Percentiles rank a stretch among this genome's conserved stretches.
These are phyloP conservation scores for Alloplasta piceator DNA, from an alignment of 2,888 invertebrate genomes.

Conservation along the genomic window DNA sequence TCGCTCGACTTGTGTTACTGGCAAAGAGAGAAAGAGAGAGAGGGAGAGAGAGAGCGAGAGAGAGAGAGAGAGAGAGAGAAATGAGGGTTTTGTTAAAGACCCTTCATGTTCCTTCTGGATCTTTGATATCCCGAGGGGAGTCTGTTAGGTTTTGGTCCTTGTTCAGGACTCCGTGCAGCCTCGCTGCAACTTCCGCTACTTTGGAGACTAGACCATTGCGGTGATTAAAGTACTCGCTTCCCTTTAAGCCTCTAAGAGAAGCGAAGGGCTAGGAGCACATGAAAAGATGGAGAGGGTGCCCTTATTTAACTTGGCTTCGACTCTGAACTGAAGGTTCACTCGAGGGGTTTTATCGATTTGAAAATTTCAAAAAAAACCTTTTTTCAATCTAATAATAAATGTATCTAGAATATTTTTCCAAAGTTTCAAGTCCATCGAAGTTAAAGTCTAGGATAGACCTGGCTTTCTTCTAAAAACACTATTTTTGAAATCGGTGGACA, in stretches of 20 bases:
- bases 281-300: too few species aligned
- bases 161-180: slow-evolving; percentile 4
- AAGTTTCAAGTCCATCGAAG: too few species aligned
- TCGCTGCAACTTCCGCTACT: slow-evolving; percentile 21
- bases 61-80: slow-evolving; percentile 16
- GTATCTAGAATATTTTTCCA: too few species aligned
- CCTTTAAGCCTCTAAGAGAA: not conserved
- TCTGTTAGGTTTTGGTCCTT: slow-evolving; percentile 17
- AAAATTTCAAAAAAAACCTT: too few species aligned
- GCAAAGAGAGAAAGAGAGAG: slow-evolving; percentile 14
- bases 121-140: slow-evolving; percentile 54
- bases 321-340: too few species aligned
- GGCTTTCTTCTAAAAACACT: too few species aligned
- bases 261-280: not conserved
- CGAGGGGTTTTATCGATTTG: too few species aligned
- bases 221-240: slow-evolving; percentile 6
- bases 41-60: slow-evolving; percentile 18
- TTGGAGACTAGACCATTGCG: not conserved
- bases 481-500: too few species aligned
- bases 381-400: too few species aligned
- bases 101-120: slow-evolving; percentile 46
- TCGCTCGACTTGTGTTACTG: not conserved
- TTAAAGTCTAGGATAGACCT: too few species aligned
- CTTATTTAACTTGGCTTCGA: too few species aligned
- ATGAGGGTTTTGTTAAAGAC: slow-evolving; percentile 42